phyloP scores from a whole-genome alignment of 2,888 invertebrate species.

The Pyrrhia umbra region DNA sequence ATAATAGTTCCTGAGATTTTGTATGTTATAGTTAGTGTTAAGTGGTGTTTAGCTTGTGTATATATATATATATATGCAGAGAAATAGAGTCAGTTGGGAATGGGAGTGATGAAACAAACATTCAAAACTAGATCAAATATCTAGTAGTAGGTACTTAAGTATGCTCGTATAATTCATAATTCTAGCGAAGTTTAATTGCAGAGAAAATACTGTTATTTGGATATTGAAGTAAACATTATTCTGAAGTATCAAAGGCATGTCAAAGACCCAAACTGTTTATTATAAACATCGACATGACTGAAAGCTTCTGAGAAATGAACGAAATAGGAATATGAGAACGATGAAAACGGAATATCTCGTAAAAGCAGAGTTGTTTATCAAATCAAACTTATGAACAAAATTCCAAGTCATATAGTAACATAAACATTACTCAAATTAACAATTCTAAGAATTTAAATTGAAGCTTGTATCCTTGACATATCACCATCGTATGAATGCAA shows the following conservation, averaged over 20 bases:
- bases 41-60: background rate
- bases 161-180: constrained; percentile 1
- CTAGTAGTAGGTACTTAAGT: background rate
- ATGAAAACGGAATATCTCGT: background rate
- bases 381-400: no score
- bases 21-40: background rate
- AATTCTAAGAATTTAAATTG: background rate
- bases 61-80: no score
- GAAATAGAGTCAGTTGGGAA: background rate
- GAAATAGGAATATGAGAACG: background rate
- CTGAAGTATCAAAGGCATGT: constrained; percentile 10
- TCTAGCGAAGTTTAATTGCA: background rate
- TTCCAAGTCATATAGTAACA: background rate
- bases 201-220: constrained; percentile 1
- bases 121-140: background rate
- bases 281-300: constrained; percentile 19
- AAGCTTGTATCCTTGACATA: constrained; percentile 13
- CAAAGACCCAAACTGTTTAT: constrained; percentile 4
- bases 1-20: background rate
- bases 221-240: constrained; percentile 7
- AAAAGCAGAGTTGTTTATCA: background rate
- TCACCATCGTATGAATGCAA: constrained; percentile 42
- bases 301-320: constrained; percentile 17
- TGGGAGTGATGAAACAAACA: background rate
- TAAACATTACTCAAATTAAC: background rate